Base-by-base conservation (phyloP, 2,888 invertebrate species). In the Lepidonotus clava region DNA sequence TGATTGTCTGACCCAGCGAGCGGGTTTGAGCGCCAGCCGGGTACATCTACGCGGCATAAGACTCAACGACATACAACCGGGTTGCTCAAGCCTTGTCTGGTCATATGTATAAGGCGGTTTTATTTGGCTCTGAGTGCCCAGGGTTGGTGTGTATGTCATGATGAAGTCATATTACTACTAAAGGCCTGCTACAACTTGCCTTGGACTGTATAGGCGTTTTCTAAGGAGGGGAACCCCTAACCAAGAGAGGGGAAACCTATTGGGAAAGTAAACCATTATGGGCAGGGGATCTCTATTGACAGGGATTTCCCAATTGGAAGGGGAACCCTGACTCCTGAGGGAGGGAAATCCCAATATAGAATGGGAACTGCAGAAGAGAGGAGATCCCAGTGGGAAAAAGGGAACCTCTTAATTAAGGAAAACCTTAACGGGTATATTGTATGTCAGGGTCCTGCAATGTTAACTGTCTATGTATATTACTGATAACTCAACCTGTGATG, bases 401-500 rank as follows among this genome's bases (percentile, higher is more conserved):
- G 61, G 61, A 28, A 8, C 28, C 11, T 61, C 4, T n/a, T 14
- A 61, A 0, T 11, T 32, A 5, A 4, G 24, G 53, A n/a, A 53
- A 2, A 18, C 18, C 11, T 11, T 2, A 53, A 18, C 21, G 53
- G 18, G 53, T 53, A 61, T 32, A 24, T 24, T 61, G 24, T 53
- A 53, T 1, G 18, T 53, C 11, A 5, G 61, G 28, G 24, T 28
- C 61, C 61, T 61, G 61, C 61, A 61, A 61, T 28, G 61, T 32
- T 61, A 61, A 61, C 28, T 61, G 61, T 61, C 1, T 32, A 61
- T 61, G 61, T 61, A 14, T 61, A 61, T 61, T 61, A 18, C 24
- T 61, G 24, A 61, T 24, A 61, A n/a, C 11, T 61, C 61, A 61
- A 24, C 24, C 61, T 61, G 61, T 61, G 61, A 61, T 61, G 61